Evolutionary conservation across 2,797 vertebrate species (phyloP).

Genomic region (Paratrypauchen microcephalus): DNA sequence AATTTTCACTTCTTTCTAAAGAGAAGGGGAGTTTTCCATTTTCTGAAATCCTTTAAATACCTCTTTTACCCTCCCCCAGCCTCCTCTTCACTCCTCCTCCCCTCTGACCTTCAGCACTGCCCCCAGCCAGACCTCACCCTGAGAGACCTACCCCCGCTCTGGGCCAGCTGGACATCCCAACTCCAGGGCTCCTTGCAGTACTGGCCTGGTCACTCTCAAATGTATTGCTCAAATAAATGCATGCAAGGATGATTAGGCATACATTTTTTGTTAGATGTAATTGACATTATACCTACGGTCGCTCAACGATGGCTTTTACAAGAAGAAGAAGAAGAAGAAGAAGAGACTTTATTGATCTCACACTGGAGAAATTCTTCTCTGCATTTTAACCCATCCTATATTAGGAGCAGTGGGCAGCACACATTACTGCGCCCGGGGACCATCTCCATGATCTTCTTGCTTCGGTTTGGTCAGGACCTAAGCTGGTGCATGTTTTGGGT

Average conservation of each 20-base stretch:
- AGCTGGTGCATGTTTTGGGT: no score
- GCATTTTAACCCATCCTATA: no score
- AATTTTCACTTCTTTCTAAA: conserved; percentile 52
- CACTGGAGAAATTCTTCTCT: no score
- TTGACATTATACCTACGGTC: no score
- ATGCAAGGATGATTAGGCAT: background rate
- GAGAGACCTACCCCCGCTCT: conserved; percentile 49
- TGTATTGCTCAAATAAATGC: conserved; percentile 31
- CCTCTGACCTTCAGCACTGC: conserved; percentile 70
- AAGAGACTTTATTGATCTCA: no score
- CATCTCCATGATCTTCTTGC: no score
- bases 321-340: no score
- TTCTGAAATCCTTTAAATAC: conserved; percentile 74
- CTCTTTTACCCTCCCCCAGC: conserved; percentile 61
- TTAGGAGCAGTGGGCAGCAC: no score
- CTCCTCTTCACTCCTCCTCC: conserved; percentile 39
- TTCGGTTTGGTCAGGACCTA: no score
- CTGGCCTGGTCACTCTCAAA: conserved; percentile 63
- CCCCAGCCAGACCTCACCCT: conserved; percentile 58
- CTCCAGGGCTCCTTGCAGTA: conserved; percentile 45
- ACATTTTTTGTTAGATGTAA: no score
- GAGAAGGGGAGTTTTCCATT: conserved; percentile 58
- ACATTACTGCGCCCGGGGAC: no score
- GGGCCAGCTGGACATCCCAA: conserved; percentile 74
- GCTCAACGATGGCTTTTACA: no score